These are phyloP conservation scores for Irena cyanogastra DNA, from an alignment of 2,113 vertebrate genomes.

Conservation along the genomic window DNA sequence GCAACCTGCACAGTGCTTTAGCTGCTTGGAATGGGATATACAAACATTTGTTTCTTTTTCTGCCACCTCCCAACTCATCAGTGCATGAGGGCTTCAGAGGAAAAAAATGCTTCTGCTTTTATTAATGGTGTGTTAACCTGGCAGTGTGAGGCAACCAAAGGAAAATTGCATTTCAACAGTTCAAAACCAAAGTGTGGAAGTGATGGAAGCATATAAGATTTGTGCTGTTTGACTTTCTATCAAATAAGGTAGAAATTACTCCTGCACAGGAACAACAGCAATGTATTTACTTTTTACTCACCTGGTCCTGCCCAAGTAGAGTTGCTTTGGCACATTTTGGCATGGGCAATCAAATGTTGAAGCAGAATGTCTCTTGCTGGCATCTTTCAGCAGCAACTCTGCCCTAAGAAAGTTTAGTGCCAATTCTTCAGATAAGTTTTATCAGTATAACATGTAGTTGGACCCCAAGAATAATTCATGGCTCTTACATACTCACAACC, in stretches of 20 bases:
- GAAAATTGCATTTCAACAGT: not conserved
- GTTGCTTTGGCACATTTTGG: not conserved
- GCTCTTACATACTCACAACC: not conserved
- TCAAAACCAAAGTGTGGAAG: not conserved
- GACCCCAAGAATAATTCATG: not conserved
- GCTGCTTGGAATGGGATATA: not conserved
- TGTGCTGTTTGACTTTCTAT: not conserved
- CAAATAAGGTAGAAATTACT: not conserved
- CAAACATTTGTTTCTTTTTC: not conserved
- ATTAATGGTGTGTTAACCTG: not conserved
- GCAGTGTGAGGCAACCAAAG: not conserved
- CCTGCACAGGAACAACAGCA: not conserved
- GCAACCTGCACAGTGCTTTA: not conserved
- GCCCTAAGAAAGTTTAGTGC: not conserved
- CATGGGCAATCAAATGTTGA: not conserved
- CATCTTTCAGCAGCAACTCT: not conserved
- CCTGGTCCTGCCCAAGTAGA: not conserved
- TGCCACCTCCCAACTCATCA: not conserved
- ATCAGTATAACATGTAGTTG: not conserved
- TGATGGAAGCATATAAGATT: not conserved
- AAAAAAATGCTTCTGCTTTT: not conserved
- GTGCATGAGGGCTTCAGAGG: not conserved
- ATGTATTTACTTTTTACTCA: not conserved
- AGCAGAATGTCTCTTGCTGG: not conserved
- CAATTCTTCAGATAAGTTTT: not conserved